Percentiles rank a stretch among this genome's conserved stretches.
Evolutionary conservation across 1,140 invertebrate species (phyloP).

Genomic region (Macrobrachium nipponense): DNA sequence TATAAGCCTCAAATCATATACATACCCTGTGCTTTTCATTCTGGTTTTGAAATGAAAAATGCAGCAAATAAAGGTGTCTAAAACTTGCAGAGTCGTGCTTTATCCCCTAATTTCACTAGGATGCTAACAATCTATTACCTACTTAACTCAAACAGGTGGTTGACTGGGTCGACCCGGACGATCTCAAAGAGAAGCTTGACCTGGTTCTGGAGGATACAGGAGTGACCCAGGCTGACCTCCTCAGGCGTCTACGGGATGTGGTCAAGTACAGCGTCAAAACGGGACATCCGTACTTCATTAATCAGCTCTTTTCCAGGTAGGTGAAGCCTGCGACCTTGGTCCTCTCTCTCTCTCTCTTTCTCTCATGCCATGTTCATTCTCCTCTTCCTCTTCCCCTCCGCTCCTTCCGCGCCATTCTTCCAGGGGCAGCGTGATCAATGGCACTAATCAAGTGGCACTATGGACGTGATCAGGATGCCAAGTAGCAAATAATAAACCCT

Average conservation of each 20-base stretch:
- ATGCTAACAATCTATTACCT: neutral
- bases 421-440: too few relatives aligned
- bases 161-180: constrained; percentile 39
- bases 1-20: too few relatives aligned
- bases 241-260: constrained; percentile 75
- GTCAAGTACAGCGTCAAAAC: constrained; percentile 81
- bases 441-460: too few relatives aligned
- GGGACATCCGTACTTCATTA: constrained; percentile 78
- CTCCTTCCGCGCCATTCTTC: neutral
- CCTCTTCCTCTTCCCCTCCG: neutral
- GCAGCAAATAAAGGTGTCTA: neutral
- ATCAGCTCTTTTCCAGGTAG: constrained; percentile 75
- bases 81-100: neutral
- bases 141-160: constrained; percentile 33
- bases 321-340: neutral
- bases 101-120: neutral
- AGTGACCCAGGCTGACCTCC: constrained; percentile 76
- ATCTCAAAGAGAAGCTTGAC: constrained; percentile 70
- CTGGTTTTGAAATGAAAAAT: neutral
- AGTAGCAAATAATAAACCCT: too few relatives aligned
- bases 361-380: neutral
- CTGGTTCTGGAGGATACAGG: constrained; percentile 74
- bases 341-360: neutral
- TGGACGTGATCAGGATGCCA: too few relatives aligned
- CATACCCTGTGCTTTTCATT: too few relatives aligned